phyloP scores from a whole-genome alignment of 92 coral and sea anemone genomes.

The Montipora capitata region DNA sequence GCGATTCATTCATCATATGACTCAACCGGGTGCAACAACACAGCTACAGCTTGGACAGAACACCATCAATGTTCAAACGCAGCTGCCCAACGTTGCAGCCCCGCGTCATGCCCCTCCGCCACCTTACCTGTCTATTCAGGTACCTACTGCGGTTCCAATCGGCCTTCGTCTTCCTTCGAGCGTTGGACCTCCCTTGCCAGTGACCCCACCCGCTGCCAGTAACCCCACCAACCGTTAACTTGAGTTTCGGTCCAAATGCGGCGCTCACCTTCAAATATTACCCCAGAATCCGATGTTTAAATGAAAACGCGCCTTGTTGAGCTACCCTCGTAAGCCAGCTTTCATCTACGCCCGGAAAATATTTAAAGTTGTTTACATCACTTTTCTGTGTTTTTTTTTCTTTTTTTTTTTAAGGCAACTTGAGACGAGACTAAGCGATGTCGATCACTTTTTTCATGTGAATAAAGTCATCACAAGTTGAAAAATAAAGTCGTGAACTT shows the following conservation, averaged over 20 bases:
- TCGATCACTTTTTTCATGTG: too few relatives aligned
- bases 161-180: not conserved
- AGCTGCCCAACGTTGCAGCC: not conserved
- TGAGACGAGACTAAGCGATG: too few relatives aligned
- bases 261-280: not conserved
- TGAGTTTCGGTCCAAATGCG: not conserved
- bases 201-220: conserved; percentile 10
- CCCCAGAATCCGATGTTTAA: not conserved
- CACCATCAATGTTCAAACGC: conserved; percentile 39
- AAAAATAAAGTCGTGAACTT: too few relatives aligned
- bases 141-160: conserved; percentile 1
- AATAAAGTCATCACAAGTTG: too few relatives aligned
- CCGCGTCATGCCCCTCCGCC: not conserved
- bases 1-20: conserved; percentile 56
- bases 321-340: not conserved
- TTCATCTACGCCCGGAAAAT: too few relatives aligned
- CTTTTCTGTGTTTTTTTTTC: too few relatives aligned
- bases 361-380: too few relatives aligned
- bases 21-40: not conserved
- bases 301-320: not conserved
- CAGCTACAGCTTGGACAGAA: conserved; percentile 28
- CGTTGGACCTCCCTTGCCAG: not conserved
- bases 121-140: conserved; percentile 1
- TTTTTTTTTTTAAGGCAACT: too few relatives aligned
- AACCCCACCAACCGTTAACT: conserved; percentile 26